These are phyloP conservation scores for Stenchaetothrips biformis DNA, from an alignment of 2,888 invertebrate genomes.

Conservation along the genomic window DNA sequence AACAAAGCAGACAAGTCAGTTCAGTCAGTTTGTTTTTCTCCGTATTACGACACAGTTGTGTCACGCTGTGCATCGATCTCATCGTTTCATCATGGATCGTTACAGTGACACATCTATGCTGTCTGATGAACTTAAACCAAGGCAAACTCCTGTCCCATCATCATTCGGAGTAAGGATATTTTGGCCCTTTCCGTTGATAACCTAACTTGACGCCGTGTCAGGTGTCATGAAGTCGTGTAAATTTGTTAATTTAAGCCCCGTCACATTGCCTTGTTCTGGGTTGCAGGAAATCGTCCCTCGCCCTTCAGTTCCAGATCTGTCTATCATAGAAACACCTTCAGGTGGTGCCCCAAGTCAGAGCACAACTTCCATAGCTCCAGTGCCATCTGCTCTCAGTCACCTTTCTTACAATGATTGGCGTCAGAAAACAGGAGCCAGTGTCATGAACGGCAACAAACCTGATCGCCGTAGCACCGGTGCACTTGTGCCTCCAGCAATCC, in stretches of 20 bases:
- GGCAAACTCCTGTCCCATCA: background rate
- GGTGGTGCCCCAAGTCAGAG: background rate
- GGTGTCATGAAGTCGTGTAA: background rate
- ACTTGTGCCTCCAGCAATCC: too few relatives aligned
- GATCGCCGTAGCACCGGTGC: too few relatives aligned
- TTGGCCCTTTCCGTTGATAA: background rate
- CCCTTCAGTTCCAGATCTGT: background rate
- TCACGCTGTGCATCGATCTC: too few relatives aligned
- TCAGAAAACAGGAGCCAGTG: background rate
- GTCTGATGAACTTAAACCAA: background rate
- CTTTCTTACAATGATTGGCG: slow-evolving; percentile 11
- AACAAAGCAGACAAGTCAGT: too few relatives aligned
- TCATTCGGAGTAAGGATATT: background rate
- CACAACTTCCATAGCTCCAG: too few relatives aligned
- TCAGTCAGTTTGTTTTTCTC: too few relatives aligned
- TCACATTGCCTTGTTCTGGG: background rate
- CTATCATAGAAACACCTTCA: background rate
- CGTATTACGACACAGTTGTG: too few relatives aligned
- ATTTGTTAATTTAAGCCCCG: background rate
- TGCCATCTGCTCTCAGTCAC: background rate
- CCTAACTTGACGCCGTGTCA: background rate
- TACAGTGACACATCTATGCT: background rate
- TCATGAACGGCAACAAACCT: too few relatives aligned
- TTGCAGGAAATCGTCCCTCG: background rate
- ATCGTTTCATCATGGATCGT: background rate